Evolutionary conservation across 2,888 invertebrate species (phyloP), one percentile per base, ranked within the genome.

Genomic region (Lycophotia porphyrea): DNA sequence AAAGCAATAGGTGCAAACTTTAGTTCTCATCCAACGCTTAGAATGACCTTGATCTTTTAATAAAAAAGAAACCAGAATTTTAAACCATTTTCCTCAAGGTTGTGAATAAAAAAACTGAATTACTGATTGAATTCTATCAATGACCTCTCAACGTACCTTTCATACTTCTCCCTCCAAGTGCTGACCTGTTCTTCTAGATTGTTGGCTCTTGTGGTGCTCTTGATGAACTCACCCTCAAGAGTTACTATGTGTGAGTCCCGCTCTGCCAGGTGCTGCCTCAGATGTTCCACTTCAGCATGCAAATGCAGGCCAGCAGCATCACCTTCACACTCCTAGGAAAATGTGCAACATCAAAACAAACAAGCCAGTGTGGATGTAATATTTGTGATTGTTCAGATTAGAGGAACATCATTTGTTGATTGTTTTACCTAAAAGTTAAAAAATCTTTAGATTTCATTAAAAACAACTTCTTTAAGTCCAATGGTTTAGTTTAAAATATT

Each of bases 111-210:
- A n/a, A 24, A 9, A 27, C 3, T 61, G 1, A 18, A 21, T 34
- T 31, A 39, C 11, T 39, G 39, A 39, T 39, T 11, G 2, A 39
- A 39, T 39, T 39, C 39, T 13, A 39, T 39, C 39, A 39, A 13
- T 39, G 13, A 39, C 3, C 39, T 63, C 15, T 31, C 52, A 39
- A 47, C 78, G 80, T 79, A 93, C 98, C 98, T 97, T 93, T 98
- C 98, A 96, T 99, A 99, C 96, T 99, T 99, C 92, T 99, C 99
- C 92, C 98, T 98, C 98, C 99, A 99, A 87, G 98, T 98, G 71
- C 97, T 95, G 74, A 99, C 95, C 93, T 99, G 98, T 86, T 99
- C 99, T 89, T 98, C 98, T 74, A 98, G 96, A 78, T 98, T 98
- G 44, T 97, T 97, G 91, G 98, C 97, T 89, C 98, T 98, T 67